These are phyloP conservation scores for Diadromus collaris DNA, from an alignment of 2,888 invertebrate genomes.

Conservation along the genomic window DNA sequence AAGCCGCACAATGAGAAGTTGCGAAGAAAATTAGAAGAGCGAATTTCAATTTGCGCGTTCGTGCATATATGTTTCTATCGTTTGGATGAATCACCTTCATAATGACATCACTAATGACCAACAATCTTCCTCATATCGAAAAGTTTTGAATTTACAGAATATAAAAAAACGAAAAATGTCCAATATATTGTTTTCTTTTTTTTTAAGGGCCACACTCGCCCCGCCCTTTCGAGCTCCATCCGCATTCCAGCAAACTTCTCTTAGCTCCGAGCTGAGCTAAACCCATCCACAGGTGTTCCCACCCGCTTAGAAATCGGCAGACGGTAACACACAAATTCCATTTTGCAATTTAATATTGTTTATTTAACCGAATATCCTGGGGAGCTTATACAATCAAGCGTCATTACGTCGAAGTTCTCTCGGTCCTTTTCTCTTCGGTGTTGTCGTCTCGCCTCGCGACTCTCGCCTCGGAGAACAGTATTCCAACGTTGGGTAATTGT, in stretches of 20 bases:
- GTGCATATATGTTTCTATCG: no score
- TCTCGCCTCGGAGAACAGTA: constrained; percentile 59
- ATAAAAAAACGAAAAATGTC: no score
- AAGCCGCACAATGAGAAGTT: no score
- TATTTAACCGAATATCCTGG: constrained; percentile 79
- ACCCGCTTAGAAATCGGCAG: constrained; percentile 39
- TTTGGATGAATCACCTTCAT: no score
- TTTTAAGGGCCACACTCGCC: background rate
- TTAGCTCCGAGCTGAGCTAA: background rate
- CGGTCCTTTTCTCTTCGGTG: constrained; percentile 34
- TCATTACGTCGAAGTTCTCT: constrained; percentile 72
- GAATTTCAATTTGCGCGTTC: no score
- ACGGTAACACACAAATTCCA: constrained; percentile 71
- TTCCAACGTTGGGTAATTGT: constrained; percentile 77
- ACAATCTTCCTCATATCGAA: no score
- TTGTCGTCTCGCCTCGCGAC: constrained; percentile 1
- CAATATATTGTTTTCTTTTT: no score
- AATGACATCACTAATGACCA: no score
- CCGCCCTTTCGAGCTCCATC: background rate
- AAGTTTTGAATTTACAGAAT: no score
- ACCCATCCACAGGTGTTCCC: constrained; percentile 18
- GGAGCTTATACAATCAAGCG: constrained; percentile 78
- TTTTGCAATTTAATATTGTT: constrained; percentile 78
- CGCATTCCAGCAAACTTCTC: constrained; percentile 9
- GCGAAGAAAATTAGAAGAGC: no score